Conservation (phyloP, 2,113 vertebrate species). For the Bufo gargarizans region DNA sequence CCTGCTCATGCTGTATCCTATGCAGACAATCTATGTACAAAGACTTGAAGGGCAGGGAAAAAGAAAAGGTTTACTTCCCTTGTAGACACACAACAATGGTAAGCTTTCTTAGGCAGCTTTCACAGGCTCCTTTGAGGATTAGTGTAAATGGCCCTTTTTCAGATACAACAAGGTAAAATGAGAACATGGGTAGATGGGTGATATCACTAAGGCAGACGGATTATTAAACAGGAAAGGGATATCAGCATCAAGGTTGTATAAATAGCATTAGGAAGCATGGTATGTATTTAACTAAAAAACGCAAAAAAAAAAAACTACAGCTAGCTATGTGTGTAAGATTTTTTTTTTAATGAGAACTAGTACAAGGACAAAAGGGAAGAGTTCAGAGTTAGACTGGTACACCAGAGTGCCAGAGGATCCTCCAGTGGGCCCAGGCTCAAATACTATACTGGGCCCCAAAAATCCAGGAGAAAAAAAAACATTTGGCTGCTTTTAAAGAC, state of each 20-base stretch:
- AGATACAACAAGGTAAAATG: conserved; percentile 35
- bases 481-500: too few relatives aligned
- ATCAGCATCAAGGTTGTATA: not conserved
- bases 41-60: conserved; percentile 47
- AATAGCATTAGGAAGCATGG: not conserved
- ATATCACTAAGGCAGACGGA: conserved; percentile 24
- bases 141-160: conserved; percentile 20
- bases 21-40: conserved; percentile 27
- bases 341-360: too few relatives aligned
- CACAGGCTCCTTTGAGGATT: conserved; percentile 53
- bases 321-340: too few relatives aligned
- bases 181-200: conserved; percentile 31
- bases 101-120: conserved; percentile 43
- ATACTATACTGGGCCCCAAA: too few relatives aligned
- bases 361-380: too few relatives aligned
- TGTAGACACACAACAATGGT: conserved; percentile 34
- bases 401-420: too few relatives aligned
- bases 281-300: not conserved
- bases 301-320: too few relatives aligned
- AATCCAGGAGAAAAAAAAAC: too few relatives aligned
- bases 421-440: too few relatives aligned
- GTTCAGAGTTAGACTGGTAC: too few relatives aligned
- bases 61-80: conserved; percentile 37
- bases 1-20: conserved; percentile 22
- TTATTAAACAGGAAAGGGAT: conserved; percentile 3